A percentile compares a stretch with the other conserved stretches of the same genome.
These are phyloP conservation scores for Tetramorium parvispinum DNA, from an alignment of 1,140 invertebrate species.

Conservation along the genomic window DNA sequence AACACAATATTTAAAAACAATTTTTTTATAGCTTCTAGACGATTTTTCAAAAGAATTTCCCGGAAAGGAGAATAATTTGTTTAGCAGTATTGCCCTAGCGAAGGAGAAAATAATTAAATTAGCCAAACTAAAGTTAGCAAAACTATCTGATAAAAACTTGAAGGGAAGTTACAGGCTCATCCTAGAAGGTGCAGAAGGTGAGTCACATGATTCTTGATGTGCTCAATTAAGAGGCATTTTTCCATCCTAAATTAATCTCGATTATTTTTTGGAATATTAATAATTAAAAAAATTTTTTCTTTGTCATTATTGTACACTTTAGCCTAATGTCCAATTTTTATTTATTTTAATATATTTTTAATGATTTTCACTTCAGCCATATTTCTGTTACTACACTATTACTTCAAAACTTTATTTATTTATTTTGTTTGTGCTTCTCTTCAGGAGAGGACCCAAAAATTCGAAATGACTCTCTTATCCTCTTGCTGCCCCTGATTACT, in stretches of 20 bases:
- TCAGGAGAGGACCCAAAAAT: too few relatives aligned
- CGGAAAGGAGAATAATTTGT: neutral
- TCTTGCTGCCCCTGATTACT: neutral
- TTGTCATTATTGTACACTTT: too few relatives aligned
- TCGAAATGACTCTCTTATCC: too few relatives aligned
- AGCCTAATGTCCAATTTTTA: too few relatives aligned
- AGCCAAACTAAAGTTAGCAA: neutral
- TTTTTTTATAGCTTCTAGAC: neutral
- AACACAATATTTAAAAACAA: neutral
- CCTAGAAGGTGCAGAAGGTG: neutral
- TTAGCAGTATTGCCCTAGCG: neutral
- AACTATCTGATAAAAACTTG: neutral
- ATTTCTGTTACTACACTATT: too few relatives aligned
- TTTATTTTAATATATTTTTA: too few relatives aligned
- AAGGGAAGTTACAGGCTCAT: neutral
- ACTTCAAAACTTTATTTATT: too few relatives aligned
- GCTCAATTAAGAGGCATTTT: neutral
- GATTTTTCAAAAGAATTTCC: neutral
- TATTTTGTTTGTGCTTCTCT: too few relatives aligned
- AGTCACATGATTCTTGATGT: neutral
- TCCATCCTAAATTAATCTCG: neutral
- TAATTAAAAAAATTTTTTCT: neutral
- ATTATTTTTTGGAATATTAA: neutral
- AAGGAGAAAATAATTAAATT: neutral
- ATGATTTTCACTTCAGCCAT: too few relatives aligned